Conservation (phyloP, 2,113 vertebrate species). For the Ondatra zibethicus region DNA sequence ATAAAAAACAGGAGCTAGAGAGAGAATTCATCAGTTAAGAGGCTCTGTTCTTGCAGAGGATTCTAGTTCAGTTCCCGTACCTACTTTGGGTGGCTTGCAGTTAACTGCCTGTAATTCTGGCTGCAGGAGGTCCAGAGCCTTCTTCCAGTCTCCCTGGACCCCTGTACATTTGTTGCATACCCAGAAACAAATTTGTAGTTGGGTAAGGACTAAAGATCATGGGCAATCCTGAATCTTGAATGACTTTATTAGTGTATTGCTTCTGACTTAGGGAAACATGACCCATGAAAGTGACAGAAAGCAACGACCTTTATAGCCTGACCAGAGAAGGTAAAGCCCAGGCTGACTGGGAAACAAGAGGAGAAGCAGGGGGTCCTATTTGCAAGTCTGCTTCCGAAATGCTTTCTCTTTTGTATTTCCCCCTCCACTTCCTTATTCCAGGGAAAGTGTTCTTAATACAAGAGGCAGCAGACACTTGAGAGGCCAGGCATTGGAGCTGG, state of each 20-base stretch:
- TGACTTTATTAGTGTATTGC: background rate
- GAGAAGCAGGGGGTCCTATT: background rate
- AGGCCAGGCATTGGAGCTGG: background rate
- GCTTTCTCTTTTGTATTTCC: background rate
- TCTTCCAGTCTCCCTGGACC: background rate
- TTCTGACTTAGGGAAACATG: background rate
- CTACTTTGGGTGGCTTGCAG: background rate
- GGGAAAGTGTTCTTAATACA: background rate
- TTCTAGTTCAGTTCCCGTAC: background rate
- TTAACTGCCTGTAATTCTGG: background rate
- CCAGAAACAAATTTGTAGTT: background rate
- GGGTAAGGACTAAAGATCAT: background rate
- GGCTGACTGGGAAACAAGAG: background rate
- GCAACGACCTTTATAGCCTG: background rate
- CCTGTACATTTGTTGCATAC: background rate
- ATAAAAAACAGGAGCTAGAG: background rate
- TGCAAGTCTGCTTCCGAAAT: conserved; percentile 7
- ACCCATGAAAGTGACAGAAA: background rate
- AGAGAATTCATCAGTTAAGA: background rate
- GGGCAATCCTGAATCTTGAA: background rate
- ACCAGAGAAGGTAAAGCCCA: background rate
- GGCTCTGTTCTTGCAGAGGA: background rate
- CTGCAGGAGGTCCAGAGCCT: background rate
- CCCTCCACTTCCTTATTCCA: background rate
- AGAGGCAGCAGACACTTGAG: background rate